Base-by-base conservation (phyloP, 2,113 vertebrate genomes). In the Bungarus multicinctus region DNA sequence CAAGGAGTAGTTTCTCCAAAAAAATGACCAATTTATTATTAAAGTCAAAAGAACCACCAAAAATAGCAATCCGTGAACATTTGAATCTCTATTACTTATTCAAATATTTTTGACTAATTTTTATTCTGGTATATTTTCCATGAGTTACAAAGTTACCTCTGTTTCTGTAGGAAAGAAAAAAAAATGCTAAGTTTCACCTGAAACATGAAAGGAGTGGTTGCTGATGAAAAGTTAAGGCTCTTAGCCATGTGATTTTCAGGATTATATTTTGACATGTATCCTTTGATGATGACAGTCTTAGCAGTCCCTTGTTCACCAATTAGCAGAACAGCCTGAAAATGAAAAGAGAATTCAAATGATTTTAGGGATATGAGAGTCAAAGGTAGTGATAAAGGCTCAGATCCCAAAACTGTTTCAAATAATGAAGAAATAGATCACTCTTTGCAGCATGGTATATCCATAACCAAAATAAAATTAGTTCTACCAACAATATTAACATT, bases 221-320 rank as follows among this genome's bases (percentile, higher is more conserved):
- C 99, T 50, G 99, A 99, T 45, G 99, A 99, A 96, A 99, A 99
- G 97, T 99, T 99, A 57, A 99, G 96, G 95, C 96, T 98, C 96
- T 99, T 99, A 88, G 96, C 95, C 92, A 98, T 96, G 89, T 99
- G 98, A 52, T 58, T 98, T 96, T 99, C 99, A 25, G 98, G 97
- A 95, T 99, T 98, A 85, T 98, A 99, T 97, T 99, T 99, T 85
- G 98, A 98, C 98, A 99, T 97, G 97, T 98, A 99, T 91, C 98
- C 95, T 97, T 99, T 99, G 94, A 99, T 98, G 87, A 99, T 99
- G 90, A 99, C 99, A 0, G 99, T 99, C 95, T 99, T 99, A 64
- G 99, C 99, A 91, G 99, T 99, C 92, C 99, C 99, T 97, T 99
- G 99, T 74, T 99, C 99, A 90, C 99, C 99, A 95, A 99, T 99